phyloP scores from a whole-genome alignment of 2,797 vertebrate species.

The Malurus splendens region DNA sequence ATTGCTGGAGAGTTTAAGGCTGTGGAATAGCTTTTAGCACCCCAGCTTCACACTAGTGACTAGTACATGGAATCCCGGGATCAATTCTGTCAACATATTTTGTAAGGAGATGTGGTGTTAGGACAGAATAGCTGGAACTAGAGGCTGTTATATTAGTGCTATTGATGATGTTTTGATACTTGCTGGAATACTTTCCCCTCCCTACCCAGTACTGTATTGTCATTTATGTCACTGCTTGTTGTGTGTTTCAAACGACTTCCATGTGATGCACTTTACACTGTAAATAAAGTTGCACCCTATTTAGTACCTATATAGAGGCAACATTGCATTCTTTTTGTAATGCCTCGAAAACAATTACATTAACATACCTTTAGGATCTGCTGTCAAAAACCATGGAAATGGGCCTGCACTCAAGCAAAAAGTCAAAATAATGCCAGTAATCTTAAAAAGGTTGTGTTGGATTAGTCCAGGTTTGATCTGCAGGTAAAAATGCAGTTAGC shows the following conservation, averaged over 20 bases:
- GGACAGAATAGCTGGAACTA: constrained; percentile 38
- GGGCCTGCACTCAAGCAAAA: neutral
- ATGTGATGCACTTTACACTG: constrained; percentile 62
- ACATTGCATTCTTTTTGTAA: neutral
- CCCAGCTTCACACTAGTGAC: neutral
- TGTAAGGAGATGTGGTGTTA: neutral
- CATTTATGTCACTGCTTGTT: constrained; percentile 41
- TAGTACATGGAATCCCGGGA: neutral
- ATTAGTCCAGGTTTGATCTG: neutral
- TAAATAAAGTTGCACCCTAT: constrained; percentile 58
- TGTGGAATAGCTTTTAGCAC: neutral
- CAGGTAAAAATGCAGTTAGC: neutral
- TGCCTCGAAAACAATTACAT: neutral
- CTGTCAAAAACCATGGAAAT: neutral
- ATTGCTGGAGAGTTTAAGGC: neutral
- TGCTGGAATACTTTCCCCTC: constrained; percentile 1
- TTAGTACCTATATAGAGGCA: constrained; percentile 15
- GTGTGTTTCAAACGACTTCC: constrained; percentile 18
- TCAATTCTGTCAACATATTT: neutral
- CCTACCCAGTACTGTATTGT: neutral
- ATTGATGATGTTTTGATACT: constrained; percentile 40
- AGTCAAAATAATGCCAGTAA: neutral
- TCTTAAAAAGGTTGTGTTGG: neutral
- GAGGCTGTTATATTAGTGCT: constrained; percentile 31
- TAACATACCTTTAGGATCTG: neutral